phyloP scores from a whole-genome alignment of 2,113 vertebrate genomes.

The Pagrus major region DNA sequence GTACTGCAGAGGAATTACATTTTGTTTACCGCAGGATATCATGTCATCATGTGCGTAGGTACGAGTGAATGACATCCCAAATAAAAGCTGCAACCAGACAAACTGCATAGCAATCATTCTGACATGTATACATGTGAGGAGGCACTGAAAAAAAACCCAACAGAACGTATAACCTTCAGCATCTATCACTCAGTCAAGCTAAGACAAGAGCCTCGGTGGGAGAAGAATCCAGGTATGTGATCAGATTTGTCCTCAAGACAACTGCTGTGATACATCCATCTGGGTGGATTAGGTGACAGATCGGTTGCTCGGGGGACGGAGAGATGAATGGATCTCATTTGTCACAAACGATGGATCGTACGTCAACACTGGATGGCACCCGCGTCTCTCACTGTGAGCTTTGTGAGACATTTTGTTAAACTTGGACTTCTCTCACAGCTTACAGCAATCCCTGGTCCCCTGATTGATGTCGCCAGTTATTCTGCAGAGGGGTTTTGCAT shows the following conservation, averaged over 20 bases:
- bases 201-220: conserved; percentile 62
- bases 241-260: conserved; percentile 80
- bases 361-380: conserved; percentile 68
- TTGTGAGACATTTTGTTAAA: conserved; percentile 73
- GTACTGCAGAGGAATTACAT: conserved; percentile 17
- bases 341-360: conserved; percentile 75
- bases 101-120: conserved; percentile 23
- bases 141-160: conserved; percentile 39
- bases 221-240: conserved; percentile 74
- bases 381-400: conserved; percentile 68
- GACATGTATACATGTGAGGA: conserved; percentile 12
- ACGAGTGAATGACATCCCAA: conserved; percentile 7
- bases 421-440: conserved; percentile 61
- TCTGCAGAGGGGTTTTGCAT: conserved; percentile 33
- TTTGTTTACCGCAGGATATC: conserved; percentile 37
- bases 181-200: conserved; percentile 70
- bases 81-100: conserved; percentile 36
- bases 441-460: conserved; percentile 39
- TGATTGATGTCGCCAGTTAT: conserved; percentile 46
- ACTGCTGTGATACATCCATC: conserved; percentile 77
- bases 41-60: conserved; percentile 24
- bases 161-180: conserved; percentile 57
- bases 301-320: conserved; percentile 69
- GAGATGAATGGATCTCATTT: conserved; percentile 82
- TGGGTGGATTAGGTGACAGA: conserved; percentile 76